Base-by-base conservation (phyloP, 2,113 vertebrate species). In the Sarotherodon lohbergeri region DNA sequence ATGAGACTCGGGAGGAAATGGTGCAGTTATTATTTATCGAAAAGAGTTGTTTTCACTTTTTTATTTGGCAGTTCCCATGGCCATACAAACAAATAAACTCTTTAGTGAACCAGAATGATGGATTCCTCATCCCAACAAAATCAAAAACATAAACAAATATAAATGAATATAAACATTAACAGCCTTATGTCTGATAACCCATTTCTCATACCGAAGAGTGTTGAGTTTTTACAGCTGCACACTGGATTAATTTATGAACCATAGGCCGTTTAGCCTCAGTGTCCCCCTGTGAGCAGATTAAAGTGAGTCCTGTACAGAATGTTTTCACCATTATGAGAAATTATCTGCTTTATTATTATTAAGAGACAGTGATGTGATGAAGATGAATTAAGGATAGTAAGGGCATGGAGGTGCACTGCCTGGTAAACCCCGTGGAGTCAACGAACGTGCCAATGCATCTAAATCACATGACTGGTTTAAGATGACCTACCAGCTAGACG, bases 241-340 rank as follows among this genome's bases (percentile, higher is more conserved):
- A 59, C 86, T 73, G 61, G 90, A 91, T 91, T 91, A 91, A 84
- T 36, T 59, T 22, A 9, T 19, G 59, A 76, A 56, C 6, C 66
- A 29, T 82, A 76, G 27, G 68, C 56, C 14, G 11, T 86, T 86
- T 82, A 87, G 68, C 73, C 59, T 68, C 17, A 19, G 19, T 84
- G 73, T 83, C 88, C 46, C 22, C 22, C 2, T 5, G 22, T 32
- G 79, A 36, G 29, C 71, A 59, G 32, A 66, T 71, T 43, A 56
- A 87, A 80, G 66, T 57, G n/a, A 89, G 83, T 39, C 24, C 34
- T 29, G 6, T 48, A 80, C 81, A 29, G 36, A 82, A 71, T 66
- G 55, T 24, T 57, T 14, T 82, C 56, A 14, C 46, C 68, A 56
- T 86, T 61, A 78, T 8, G 32, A 71, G 11, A 56, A 22, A 34